These are phyloP conservation scores for Myotis myotis DNA, from an alignment of 2,797 vertebrate genomes.

Conservation along the genomic window DNA sequence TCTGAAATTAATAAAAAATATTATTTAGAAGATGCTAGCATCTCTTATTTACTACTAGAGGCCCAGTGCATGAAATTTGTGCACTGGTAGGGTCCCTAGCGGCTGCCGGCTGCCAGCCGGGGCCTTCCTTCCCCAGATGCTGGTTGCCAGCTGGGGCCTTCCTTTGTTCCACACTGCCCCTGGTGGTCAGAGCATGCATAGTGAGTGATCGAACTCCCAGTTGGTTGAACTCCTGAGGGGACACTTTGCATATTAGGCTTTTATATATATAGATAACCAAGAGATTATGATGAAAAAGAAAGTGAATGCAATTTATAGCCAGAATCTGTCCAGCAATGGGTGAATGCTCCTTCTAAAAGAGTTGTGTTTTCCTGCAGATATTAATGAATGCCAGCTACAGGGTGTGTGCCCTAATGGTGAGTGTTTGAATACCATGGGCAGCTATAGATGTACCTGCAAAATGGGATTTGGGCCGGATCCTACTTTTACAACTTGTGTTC, in stretches of 20 bases:
- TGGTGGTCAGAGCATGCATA: too few relatives aligned
- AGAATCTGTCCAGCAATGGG: background rate
- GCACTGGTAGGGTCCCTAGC: too few relatives aligned
- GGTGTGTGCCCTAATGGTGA: conserved; percentile 95
- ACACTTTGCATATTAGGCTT: too few relatives aligned
- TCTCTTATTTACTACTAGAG: background rate
- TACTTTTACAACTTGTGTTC: conserved; percentile 90
- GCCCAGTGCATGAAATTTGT: too few relatives aligned
- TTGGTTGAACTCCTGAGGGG: too few relatives aligned
- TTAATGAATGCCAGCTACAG: conserved; percentile 95
- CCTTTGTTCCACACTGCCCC: too few relatives aligned
- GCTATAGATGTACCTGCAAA: conserved; percentile 95
- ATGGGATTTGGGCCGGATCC: conserved; percentile 92
- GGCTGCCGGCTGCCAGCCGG: too few relatives aligned
- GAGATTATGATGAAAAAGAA: background rate
- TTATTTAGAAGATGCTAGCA: background rate
- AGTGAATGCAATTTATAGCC: background rate
- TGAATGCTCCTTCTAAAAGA: conserved; percentile 9
- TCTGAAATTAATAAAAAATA: background rate
- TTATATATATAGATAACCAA: background rate
- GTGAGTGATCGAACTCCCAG: too few relatives aligned
- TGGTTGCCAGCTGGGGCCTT: too few relatives aligned
- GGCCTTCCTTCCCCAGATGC: too few relatives aligned
- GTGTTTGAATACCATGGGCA: conserved; percentile 96
- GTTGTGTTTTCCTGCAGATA: conserved; percentile 86